Base-by-base conservation (phyloP, 2,888 invertebrate genomes). In the Archips crataeganus region DNA sequence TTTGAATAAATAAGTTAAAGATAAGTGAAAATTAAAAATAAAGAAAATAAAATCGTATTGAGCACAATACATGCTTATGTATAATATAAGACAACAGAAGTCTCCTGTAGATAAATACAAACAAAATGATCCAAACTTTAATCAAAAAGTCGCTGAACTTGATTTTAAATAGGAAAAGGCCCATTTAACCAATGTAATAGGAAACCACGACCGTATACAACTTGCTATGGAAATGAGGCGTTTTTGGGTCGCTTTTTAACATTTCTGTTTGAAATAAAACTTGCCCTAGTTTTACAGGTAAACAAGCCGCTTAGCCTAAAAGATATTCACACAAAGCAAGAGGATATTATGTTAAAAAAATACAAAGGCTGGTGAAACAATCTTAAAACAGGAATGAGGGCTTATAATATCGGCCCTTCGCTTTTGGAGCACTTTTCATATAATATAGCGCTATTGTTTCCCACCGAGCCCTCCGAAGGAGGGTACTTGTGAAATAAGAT, bases 401-500 rank as follows among this genome's bases (percentile, higher is more conserved):
- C 63, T 59, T 68, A 71, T 71, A 69, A 65, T 49, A 71, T 67
- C 66, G 59, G 60, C 45, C 64, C 63, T 69, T 62, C 9, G 39
- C 54, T 23, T 47, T 47, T 60, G 23, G 39, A 49, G 72, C 32
- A 62, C 68, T 57, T 70, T 75, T 61, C 72, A 71, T 64, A 51
- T 71, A 63, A 60, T 60, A 66, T 74, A 60, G 34, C 69, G 62
- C 65, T 49, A 66, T 75, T 75, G 75, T 72, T 72, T 64, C 67
- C 32, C 15, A 36, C 49, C 23, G 42, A 23, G 15, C 51, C 36
- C 66, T 59, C 4, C 13, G 47, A 36, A n/a, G 49, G 61, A 69
- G 34, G 71, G 64, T 51, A 45, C 69, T 75, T 45, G 32, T 68
- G 75, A 69, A 69, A 75, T 68, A 65, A 75, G 68, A 75, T 72